Evolutionary conservation across 2,113 vertebrate genomes (phyloP).

Genomic region (Opisthocomus hoazin): DNA sequence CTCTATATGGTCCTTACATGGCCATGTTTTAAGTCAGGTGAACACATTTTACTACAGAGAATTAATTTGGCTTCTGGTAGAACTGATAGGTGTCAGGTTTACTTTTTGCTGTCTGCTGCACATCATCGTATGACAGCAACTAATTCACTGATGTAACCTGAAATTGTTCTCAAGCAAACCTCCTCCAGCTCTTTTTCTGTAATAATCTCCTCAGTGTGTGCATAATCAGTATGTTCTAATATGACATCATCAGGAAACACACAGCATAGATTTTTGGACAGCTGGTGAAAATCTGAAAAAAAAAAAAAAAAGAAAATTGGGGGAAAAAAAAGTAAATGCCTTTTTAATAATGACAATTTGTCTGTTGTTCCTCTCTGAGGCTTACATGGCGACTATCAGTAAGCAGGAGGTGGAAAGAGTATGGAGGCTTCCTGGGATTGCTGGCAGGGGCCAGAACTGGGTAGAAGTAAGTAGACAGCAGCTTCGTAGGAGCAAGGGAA

Average conservation of each 20-base stretch:
- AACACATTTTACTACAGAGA: background rate
- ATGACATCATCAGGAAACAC: background rate
- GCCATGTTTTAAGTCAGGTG: background rate
- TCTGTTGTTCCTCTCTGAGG: background rate
- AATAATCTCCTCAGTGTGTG: background rate
- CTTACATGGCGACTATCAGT: background rate
- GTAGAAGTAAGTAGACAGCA: background rate
- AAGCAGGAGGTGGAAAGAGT: constrained; percentile 14
- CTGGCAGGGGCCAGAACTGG: background rate
- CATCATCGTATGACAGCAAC: background rate
- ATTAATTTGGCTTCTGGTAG: background rate
- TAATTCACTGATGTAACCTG: background rate
- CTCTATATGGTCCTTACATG: background rate
- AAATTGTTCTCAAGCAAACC: constrained; percentile 1
- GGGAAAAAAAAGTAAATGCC: background rate
- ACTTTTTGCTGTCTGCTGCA: background rate
- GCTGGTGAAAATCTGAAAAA: background rate
- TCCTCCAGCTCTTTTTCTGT: background rate
- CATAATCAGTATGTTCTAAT: background rate
- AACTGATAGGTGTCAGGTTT: background rate
- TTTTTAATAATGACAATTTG: background rate
- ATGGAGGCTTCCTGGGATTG: background rate
- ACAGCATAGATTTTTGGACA: background rate
- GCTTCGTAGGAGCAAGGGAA: background rate
- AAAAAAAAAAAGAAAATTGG: fast-evolving